Evolutionary conservation across 1,140 invertebrate species (phyloP).

Genomic region (Cyclargus thomasi): DNA sequence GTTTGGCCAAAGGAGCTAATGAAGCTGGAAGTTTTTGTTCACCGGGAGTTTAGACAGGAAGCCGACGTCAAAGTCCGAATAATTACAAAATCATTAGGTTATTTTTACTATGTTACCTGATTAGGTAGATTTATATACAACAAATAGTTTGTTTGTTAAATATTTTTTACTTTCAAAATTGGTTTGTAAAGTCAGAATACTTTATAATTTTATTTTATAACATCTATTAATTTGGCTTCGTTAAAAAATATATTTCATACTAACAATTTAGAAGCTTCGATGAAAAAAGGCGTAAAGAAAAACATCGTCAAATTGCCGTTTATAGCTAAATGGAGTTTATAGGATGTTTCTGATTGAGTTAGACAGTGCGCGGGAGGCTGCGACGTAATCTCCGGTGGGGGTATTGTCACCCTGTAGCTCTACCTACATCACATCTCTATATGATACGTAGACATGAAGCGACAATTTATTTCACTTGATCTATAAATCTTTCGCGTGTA

Average conservation of each 20-base stretch:
- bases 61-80: constrained; percentile 30
- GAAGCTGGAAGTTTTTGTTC: constrained; percentile 43
- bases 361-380: constrained; percentile 60
- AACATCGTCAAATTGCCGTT: not conserved
- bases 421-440: constrained; percentile 27
- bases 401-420: constrained; percentile 29
- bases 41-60: constrained; percentile 38
- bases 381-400: constrained; percentile 64
- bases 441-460: not conserved
- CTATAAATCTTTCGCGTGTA: no score
- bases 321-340: constrained; percentile 43
- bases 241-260: not conserved
- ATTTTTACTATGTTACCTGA: constrained; percentile 5
- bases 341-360: constrained; percentile 69
- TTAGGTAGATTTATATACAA: not conserved
- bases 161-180: no score
- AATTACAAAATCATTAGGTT: constrained; percentile 27
- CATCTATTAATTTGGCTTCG: no score
- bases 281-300: not conserved
- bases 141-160: no score
- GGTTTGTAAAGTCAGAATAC: no score
- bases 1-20: constrained; percentile 54
- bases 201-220: no score
- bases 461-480: not conserved
- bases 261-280: not conserved